Percentiles rank a stretch among this genome's conserved stretches.
Evolutionary conservation across 2,888 invertebrate genomes (phyloP).

Genomic region (Clusia tigrina): DNA sequence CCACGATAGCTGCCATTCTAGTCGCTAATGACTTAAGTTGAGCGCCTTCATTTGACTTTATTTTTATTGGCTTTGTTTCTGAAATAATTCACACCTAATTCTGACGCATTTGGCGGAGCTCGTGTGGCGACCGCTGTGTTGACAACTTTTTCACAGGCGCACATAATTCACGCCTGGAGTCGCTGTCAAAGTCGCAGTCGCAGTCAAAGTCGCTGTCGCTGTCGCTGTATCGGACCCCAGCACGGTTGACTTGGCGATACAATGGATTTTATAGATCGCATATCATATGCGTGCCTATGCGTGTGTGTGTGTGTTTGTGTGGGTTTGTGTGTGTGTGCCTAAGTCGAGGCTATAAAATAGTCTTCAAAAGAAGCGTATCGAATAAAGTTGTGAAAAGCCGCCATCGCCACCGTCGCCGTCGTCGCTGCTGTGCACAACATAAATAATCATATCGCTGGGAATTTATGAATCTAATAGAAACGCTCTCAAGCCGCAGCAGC

Average conservation of each 20-base stretch:
- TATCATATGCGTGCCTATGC: background rate
- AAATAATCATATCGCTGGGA: background rate
- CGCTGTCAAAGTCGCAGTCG: too few species aligned
- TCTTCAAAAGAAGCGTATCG: background rate
- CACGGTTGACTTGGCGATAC: too few species aligned
- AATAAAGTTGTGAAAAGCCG: background rate
- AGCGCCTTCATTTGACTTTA: background rate
- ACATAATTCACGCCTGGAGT: too few species aligned
- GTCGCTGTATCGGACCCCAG: too few species aligned
- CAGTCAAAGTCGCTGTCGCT: too few species aligned
- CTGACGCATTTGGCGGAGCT: constrained; percentile 17
- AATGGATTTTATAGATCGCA: too few species aligned
- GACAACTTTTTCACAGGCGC: constrained; percentile 25
- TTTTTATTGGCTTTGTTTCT: background rate
- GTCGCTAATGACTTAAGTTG: too few species aligned
- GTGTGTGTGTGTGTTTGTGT: too few species aligned
- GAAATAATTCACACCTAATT: constrained; percentile 18
- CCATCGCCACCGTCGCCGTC: background rate
- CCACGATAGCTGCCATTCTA: too few species aligned
- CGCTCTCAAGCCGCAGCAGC: too few species aligned
- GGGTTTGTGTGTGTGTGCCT: too few species aligned
- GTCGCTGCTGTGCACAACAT: background rate
- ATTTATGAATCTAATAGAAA: background rate
- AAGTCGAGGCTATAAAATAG: background rate
- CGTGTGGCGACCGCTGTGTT: constrained; percentile 20